Evolutionary conservation across 2,113 vertebrate genomes (phyloP).

Genomic region (Grallaria varia): DNA sequence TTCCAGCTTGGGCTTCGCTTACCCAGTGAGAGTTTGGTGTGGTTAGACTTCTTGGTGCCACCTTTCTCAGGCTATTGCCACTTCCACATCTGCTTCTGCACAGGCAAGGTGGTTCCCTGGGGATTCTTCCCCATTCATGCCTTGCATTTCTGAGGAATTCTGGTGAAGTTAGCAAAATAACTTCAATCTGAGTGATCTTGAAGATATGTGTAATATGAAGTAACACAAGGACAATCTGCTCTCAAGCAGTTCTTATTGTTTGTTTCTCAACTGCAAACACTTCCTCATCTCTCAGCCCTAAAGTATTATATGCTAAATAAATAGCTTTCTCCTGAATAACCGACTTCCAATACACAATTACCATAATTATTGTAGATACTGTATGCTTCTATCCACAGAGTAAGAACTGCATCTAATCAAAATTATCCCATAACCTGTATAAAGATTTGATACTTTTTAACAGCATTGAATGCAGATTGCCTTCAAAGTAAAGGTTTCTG

Average conservation of each 20-base stretch:
- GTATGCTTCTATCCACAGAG: background rate
- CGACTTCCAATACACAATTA: background rate
- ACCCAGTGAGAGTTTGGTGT: background rate
- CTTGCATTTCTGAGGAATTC: background rate
- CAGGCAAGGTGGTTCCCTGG: background rate
- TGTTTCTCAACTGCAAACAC: background rate
- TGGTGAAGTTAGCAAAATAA: background rate
- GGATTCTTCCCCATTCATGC: background rate
- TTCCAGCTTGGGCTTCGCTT: background rate
- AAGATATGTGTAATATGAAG: background rate
- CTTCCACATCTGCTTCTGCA: background rate
- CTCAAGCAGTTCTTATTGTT: background rate
- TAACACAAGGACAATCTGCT: background rate
- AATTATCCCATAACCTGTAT: background rate
- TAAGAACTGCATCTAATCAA: background rate
- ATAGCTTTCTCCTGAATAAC: background rate
- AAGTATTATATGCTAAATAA: background rate
- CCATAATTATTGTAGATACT: background rate
- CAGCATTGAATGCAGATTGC: background rate
- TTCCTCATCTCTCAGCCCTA: background rate
- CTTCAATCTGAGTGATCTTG: background rate
- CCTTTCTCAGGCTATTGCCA: background rate
- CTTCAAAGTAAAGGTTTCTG: slow-evolving; percentile 12
- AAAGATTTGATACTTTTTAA: background rate
- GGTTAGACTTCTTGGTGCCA: background rate